A percentile compares a stretch with the other conserved stretches of the same genome.
Conservation (phyloP, 2,113 vertebrate genomes). For the Passer domesticus region DNA sequence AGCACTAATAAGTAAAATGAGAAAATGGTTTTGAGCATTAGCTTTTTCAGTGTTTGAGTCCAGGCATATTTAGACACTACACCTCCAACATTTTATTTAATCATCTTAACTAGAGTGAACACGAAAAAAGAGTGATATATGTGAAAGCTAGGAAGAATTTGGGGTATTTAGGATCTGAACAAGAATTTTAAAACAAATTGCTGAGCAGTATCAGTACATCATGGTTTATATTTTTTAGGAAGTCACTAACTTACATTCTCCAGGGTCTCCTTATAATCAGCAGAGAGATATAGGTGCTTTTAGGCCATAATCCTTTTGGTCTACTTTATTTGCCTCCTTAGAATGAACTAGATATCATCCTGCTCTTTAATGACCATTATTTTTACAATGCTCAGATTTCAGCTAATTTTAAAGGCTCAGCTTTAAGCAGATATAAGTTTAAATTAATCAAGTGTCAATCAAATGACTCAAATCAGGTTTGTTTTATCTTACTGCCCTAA, state of each 20-base stretch:
- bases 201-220: neutral
- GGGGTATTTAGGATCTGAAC: neutral
- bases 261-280: neutral
- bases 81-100: neutral
- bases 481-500: neutral
- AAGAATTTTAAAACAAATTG: neutral
- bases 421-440: neutral
- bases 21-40: neutral
- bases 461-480: neutral
- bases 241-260: neutral
- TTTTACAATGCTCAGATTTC: neutral
- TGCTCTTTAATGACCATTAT: neutral
- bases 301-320: neutral
- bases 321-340: neutral
- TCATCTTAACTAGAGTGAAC: neutral
- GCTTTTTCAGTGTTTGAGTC: neutral
- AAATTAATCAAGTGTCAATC: neutral
- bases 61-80: neutral
- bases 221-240: neutral
- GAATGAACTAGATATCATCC: neutral
- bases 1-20: neutral
- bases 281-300: neutral
- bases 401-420: neutral
- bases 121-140: rapidly evolving
- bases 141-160: neutral